Evolutionary conservation across 1,140 invertebrate genomes (phyloP), one percentile per base, ranked within the genome.

Genomic region (Aphidius ervi): DNA sequence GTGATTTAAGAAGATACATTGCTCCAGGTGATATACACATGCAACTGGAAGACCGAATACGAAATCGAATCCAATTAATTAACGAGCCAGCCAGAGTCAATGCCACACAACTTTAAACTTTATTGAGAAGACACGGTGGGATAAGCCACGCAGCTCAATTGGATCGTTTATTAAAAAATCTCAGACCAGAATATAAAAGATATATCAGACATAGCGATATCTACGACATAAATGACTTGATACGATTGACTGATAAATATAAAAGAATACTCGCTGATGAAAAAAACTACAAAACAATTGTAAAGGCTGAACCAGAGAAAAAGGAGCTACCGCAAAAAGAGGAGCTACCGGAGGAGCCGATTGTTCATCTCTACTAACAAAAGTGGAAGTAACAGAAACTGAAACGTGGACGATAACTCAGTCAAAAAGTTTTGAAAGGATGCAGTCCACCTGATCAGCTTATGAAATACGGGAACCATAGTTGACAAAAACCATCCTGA

Each of bases 111-210:
- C 8, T 52, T 9, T 9, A 37, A 40, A 52, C 50, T 5, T 5
- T 52, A 3, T 40, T 52, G 50, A 52, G 50, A 39, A 52, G 50
- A 52, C 50, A 52, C 10, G 50, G 50, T 7, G 50, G 50, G 8
- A 40, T 52, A 39, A 52, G 39, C 10, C 31, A 52, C 9, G 16
- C 23, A 8, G 50, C 7, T 5, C 23, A 52, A 9, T 31, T 31
- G 10, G 50, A 52, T 52, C 39, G 37, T 9, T 9, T 52, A 40
- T 52, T 9, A 9, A 9, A 9, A 3, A 52, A 52, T 40, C 50
- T 52, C 5, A 39, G 5, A 5, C 37, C 50, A 5, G 37, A 52
- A 40, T 52, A 52, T n/a, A 40, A 52, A 40, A 40, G 23, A 7
- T 52, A 52, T 40, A 52, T 52, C 10, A 52, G 37, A 31, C 7